Conservation (phyloP, 2,797 vertebrate genomes). For the Gallirallus australis region DNA sequence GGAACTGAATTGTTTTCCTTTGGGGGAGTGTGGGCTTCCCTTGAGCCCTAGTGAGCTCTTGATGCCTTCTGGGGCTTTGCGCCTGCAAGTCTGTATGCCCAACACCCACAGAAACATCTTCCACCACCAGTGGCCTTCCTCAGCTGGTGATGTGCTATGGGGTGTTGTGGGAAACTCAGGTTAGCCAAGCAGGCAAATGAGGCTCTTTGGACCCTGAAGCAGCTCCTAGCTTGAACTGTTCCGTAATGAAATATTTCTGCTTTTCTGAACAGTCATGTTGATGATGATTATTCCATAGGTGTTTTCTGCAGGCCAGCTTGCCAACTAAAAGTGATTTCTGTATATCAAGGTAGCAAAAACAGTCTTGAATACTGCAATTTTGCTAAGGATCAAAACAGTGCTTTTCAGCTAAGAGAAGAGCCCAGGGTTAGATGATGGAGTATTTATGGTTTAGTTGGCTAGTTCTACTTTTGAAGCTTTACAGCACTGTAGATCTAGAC, state of each 20-base stretch:
- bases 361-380: constrained; percentile 7
- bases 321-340: neutral
- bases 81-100: neutral
- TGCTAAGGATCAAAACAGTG: neutral
- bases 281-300: neutral
- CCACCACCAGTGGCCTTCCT: neutral
- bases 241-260: neutral
- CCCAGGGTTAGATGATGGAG: neutral
- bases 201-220: neutral
- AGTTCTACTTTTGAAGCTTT: constrained; percentile 14
- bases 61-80: neutral
- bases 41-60: neutral
- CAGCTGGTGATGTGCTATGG: accelerated
- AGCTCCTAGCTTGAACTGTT: neutral
- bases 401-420: neutral
- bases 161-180: neutral
- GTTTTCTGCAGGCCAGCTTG: constrained; percentile 12
- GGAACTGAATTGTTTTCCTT: neutral
- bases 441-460: constrained; percentile 12
- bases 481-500: constrained; percentile 16
- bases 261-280: neutral
- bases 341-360: neutral
- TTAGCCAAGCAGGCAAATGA: neutral
- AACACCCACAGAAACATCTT: neutral
- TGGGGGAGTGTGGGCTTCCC: neutral